Evolutionary conservation across 2,113 vertebrate species (phyloP).

Genomic region (Reinhardtius hippoglossoides): DNA sequence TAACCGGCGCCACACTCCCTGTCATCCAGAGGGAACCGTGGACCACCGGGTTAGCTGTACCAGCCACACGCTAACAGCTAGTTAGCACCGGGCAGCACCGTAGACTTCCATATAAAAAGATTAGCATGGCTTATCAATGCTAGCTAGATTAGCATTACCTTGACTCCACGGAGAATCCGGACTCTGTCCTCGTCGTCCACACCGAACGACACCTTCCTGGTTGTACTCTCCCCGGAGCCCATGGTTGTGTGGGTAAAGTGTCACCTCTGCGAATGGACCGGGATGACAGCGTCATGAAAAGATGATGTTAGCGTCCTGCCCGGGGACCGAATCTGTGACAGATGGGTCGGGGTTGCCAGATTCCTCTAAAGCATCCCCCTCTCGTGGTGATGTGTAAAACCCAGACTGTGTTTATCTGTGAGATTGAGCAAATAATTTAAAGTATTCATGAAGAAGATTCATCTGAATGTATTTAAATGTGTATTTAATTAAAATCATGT

Average conservation of each 20-base stretch:
- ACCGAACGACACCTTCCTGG: constrained; percentile 89
- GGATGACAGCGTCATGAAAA: constrained; percentile 2
- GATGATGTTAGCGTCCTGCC: constrained; percentile 30
- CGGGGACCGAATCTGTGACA: constrained; percentile 61
- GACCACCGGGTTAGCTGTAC: background rate
- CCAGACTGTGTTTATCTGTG: too few relatives aligned
- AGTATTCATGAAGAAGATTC: background rate
- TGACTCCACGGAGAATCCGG: constrained; percentile 90
- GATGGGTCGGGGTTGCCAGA: constrained; percentile 71
- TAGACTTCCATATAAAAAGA: background rate
- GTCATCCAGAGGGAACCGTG: background rate
- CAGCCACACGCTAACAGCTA: background rate
- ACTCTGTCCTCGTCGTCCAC: constrained; percentile 90
- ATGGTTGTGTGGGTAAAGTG: constrained; percentile 63
- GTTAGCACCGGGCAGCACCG: background rate
- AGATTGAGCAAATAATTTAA: rapidly evolving
- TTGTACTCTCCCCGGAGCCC: constrained; percentile 88
- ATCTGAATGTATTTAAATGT: background rate
- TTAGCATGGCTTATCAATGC: constrained; percentile 50
- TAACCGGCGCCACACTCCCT: too few relatives aligned
- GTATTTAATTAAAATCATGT: background rate
- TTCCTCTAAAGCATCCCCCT: background rate
- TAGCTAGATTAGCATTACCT: constrained; percentile 84
- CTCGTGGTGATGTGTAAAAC: background rate
- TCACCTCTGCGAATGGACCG: background rate